A percentile compares a stretch with the other conserved stretches of the same genome.
These are phyloP conservation scores for Pristis pectinata DNA, from an alignment of 2,797 vertebrate species.

Conservation along the genomic window DNA sequence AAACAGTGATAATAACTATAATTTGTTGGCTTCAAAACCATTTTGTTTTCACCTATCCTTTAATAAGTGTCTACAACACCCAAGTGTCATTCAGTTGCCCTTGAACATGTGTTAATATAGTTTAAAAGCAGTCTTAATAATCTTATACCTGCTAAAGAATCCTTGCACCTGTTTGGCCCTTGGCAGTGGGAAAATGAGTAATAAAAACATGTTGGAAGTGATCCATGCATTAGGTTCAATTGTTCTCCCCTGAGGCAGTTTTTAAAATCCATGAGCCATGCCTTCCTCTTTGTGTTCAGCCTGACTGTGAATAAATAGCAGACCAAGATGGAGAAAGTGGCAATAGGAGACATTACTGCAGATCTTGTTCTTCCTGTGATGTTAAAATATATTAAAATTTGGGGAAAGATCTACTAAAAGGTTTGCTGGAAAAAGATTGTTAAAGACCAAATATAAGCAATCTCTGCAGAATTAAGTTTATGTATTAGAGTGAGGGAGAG, in stretches of 20 bases:
- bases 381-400: neutral
- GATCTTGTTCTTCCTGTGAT: neutral
- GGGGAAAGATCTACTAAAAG: neutral
- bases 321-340: neutral
- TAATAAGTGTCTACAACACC: neutral
- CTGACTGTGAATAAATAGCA: neutral
- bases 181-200: slow-evolving; percentile 38
- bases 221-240: neutral
- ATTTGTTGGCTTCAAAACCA: slow-evolving; percentile 1
- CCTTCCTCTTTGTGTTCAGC: neutral
- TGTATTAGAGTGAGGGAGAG: too few relatives aligned
- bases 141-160: slow-evolving; percentile 3
- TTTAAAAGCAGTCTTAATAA: slow-evolving; percentile 1
- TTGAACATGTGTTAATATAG: slow-evolving; percentile 1
- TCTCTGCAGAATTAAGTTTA: neutral
- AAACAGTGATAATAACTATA: neutral
- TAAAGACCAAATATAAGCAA: neutral
- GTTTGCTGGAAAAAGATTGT: neutral
- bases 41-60: slow-evolving; percentile 6
- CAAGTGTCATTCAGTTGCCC: neutral
- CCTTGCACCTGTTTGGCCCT: slow-evolving; percentile 38
- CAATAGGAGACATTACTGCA: neutral
- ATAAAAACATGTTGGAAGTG: slow-evolving; percentile 29
- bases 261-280: neutral
- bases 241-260: neutral